Percentiles rank a stretch among this genome's conserved stretches.
phyloP scores from a whole-genome alignment of 2,797 vertebrate genomes.

The Sebastes variabilis region DNA sequence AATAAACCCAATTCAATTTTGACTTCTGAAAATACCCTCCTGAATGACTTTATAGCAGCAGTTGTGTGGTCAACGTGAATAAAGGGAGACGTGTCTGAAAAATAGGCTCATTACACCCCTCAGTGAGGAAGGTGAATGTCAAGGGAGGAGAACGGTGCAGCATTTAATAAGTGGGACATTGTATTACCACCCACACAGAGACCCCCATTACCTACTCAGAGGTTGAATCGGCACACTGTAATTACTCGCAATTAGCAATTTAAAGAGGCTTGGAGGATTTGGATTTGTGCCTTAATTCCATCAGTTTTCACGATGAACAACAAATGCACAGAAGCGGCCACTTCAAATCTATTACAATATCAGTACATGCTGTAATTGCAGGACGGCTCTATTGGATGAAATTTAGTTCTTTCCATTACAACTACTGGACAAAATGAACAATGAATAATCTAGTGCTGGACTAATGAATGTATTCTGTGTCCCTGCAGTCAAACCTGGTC shows the following conservation, averaged over 20 bases:
- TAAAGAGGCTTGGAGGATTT: constrained; percentile 51
- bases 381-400: not conserved
- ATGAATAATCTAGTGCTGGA: not conserved
- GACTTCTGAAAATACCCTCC: not conserved
- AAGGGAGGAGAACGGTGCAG: constrained; percentile 55
- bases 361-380: not conserved
- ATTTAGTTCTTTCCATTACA: not conserved
- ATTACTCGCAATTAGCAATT: constrained; percentile 70
- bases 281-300: constrained; percentile 35
- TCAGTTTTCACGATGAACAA: constrained; percentile 32
- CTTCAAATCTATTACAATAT: constrained; percentile 47
- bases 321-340: constrained; percentile 57
- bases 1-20: not conserved
- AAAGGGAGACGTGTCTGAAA: constrained; percentile 18
- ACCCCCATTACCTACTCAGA: constrained; percentile 43
- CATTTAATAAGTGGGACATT: constrained; percentile 60
- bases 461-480: not conserved
- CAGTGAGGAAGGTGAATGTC: constrained; percentile 57
- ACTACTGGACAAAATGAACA: not conserved
- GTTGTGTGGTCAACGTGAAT: not conserved
- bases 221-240: constrained; percentile 36
- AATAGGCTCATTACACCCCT: constrained; percentile 50
- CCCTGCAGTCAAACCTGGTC: not conserved
- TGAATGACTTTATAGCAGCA: not conserved
- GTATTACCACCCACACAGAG: constrained; percentile 58